A percentile compares a stretch with the other conserved stretches of the same genome.
phyloP scores from a whole-genome alignment of 2,888 invertebrate species.

The Entomobrya proxima region DNA sequence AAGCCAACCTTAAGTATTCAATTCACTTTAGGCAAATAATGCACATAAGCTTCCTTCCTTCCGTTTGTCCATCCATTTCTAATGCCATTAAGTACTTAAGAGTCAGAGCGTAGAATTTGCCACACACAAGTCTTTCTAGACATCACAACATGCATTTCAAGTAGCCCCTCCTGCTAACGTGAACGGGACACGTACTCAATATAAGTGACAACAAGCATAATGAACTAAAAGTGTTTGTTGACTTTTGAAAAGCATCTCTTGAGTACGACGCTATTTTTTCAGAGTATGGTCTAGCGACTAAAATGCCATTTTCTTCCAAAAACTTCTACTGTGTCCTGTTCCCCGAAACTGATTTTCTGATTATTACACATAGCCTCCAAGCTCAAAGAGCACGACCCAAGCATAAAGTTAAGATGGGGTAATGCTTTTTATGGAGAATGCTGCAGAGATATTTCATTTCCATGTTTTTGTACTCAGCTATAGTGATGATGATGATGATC shows the following conservation, averaged over 20 bases:
- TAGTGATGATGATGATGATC: neutral
- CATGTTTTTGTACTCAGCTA: neutral
- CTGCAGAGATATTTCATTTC: conserved; percentile 33
- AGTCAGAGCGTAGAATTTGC: neutral
- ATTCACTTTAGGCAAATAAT: neutral
- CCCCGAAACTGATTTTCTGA: neutral
- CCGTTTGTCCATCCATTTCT: conserved; percentile 10
- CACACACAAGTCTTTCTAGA: neutral
- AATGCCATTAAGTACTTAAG: neutral
- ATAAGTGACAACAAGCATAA: neutral
- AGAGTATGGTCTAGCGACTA: no score
- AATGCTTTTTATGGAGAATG: conserved; percentile 11
- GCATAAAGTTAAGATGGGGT: neutral
- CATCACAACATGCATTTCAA: neutral
- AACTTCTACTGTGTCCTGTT: no score
- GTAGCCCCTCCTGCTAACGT: neutral
- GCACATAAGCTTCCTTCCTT: neutral
- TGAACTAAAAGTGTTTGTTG: neutral
- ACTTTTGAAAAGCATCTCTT: neutral
- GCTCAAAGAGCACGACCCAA: neutral
- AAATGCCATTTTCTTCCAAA: no score
- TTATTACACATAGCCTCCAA: no score
- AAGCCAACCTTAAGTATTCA: neutral
- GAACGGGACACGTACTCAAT: neutral
- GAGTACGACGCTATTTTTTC: no score